Conservation (phyloP, 64 coral and sea anemone species). For the Montipora cactus region DNA sequence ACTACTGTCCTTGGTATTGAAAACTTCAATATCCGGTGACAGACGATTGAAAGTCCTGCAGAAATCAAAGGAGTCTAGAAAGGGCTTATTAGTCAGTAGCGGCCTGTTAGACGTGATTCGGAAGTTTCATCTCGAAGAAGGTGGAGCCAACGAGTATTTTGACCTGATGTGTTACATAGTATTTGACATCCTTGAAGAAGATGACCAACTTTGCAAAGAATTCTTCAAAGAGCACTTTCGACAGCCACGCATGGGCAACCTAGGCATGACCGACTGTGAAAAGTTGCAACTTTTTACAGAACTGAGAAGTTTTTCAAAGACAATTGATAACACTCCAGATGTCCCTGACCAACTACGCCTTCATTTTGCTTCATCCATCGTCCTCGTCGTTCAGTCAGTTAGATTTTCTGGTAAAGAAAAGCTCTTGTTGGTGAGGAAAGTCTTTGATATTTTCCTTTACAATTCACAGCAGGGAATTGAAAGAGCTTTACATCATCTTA, state of each 20-base stretch:
- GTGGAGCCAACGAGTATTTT: conserved; percentile 14
- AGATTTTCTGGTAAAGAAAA: not conserved
- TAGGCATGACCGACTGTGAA: not conserved
- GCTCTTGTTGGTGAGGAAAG: not conserved
- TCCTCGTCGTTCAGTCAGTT: not conserved
- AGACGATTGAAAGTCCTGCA: conserved; percentile 14
- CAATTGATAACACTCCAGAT: not conserved
- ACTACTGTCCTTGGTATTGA: not conserved
- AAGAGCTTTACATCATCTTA: not conserved
- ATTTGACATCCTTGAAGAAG: not conserved
- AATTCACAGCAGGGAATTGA: not conserved
- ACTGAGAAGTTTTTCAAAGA: not conserved
- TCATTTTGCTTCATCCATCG: not conserved
- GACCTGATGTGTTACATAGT: not conserved
- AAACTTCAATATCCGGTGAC: not conserved
- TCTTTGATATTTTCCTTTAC: not conserved
- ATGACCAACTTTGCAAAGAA: not conserved
- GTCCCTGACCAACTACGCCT: too few relatives aligned
- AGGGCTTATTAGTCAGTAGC: not conserved
- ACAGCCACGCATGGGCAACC: too few relatives aligned
- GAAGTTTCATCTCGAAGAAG: not conserved
- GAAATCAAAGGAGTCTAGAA: not conserved
- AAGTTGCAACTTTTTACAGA: not conserved
- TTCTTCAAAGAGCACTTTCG: not conserved
- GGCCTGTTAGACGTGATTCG: not conserved